A percentile compares a stretch with the other conserved stretches of the same genome.
Conservation (phyloP, 2,888 invertebrate species). For the Orchestes rusci region DNA sequence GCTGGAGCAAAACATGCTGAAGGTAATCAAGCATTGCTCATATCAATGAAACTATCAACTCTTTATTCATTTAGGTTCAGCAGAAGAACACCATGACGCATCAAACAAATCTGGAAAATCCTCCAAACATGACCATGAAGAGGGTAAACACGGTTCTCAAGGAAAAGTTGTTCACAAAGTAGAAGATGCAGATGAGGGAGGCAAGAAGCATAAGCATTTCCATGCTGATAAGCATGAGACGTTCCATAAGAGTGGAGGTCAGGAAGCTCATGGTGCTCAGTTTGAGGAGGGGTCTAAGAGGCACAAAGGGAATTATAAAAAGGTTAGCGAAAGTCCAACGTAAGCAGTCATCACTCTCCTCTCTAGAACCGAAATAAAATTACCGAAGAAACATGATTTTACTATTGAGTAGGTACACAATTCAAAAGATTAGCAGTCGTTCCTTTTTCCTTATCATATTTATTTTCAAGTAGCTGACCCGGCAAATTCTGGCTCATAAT, state of each 20-base stretch:
- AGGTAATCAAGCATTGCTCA: no score
- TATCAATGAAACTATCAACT: no score
- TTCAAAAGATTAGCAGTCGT: no score
- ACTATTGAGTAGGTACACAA: no score
- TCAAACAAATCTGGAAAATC: slow-evolving; percentile 27
- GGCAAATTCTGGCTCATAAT: no score
- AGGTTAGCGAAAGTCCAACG: slow-evolving; percentile 21
- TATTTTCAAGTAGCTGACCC: no score
- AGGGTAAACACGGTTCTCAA: slow-evolving; percentile 34
- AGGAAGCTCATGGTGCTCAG: slow-evolving; percentile 35
- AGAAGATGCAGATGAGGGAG: slow-evolving; percentile 36
- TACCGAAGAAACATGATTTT: no score
- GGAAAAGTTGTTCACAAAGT: slow-evolving; percentile 34
- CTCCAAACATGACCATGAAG: slow-evolving; percentile 36
- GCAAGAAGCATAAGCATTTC: slow-evolving; percentile 36
- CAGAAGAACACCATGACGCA: no score
- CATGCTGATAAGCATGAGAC: slow-evolving; percentile 27
- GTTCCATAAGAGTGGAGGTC: slow-evolving; percentile 33
- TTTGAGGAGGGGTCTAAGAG: slow-evolving; percentile 34
- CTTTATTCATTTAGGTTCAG: no score
- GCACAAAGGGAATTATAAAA: slow-evolving; percentile 37
- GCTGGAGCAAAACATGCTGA: no score
- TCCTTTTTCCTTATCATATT: no score
- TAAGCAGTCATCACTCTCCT: neutral
- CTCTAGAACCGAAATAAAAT: no score